Evolutionary conservation across 2,797 vertebrate genomes (phyloP).

Genomic region (Prionace glauca): DNA sequence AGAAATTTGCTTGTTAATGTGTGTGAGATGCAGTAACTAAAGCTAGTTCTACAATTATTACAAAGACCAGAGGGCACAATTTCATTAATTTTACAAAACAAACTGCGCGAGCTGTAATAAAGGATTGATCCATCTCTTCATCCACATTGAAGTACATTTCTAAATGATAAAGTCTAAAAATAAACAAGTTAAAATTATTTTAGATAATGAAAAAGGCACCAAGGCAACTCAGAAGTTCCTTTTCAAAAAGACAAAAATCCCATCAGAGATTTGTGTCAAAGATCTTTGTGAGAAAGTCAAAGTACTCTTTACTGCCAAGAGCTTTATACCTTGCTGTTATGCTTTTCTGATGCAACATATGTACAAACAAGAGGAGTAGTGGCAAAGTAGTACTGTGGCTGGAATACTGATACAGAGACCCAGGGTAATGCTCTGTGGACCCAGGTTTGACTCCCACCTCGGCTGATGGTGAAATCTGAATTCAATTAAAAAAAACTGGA

Average conservation of each 20-base stretch:
- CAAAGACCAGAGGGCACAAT: slow-evolving; percentile 6
- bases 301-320: background rate
- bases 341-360: background rate
- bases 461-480: too few species aligned
- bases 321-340: background rate
- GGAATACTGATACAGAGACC: too few species aligned
- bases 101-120: background rate
- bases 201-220: background rate
- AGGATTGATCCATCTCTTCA: background rate
- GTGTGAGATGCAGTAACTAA: background rate
- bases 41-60: slow-evolving; percentile 4
- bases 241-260: background rate
- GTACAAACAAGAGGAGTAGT: background rate
- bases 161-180: slow-evolving; percentile 11
- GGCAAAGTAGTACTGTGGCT: too few species aligned
- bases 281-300: background rate
- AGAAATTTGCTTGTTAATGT: background rate
- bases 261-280: background rate
- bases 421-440: too few species aligned
- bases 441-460: too few species aligned
- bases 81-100: slow-evolving; percentile 18
- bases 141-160: background rate
- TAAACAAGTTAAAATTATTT: background rate
- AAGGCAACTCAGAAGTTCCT: background rate
- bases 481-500: too few species aligned